Conservation (phyloP, 2,113 vertebrate genomes). For the cattle (Bos taurus) region DNA sequence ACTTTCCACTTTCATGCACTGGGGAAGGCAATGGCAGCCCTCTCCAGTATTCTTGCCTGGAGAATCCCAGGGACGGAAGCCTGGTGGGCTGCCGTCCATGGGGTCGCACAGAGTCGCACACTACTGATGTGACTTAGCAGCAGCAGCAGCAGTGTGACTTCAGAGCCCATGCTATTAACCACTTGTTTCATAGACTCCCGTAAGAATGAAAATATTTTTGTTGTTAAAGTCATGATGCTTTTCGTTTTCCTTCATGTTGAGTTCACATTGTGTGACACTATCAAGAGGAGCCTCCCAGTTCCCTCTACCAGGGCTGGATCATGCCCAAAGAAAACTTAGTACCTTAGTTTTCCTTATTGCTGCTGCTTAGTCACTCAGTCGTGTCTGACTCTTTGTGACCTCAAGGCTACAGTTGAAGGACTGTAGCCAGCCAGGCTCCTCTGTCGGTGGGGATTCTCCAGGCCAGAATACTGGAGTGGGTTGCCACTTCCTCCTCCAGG, state of each 20-base stretch:
- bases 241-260: background rate
- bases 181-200: background rate
- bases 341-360: background rate
- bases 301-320: background rate
- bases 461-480: background rate
- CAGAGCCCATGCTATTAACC: background rate
- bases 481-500: background rate
- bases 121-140: background rate
- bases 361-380: background rate
- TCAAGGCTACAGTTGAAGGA: background rate
- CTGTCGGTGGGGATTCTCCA: background rate
- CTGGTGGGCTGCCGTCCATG: background rate
- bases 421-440: background rate
- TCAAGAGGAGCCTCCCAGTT: background rate
- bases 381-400: background rate
- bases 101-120: background rate
- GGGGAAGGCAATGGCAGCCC: background rate
- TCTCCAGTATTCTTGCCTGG: background rate
- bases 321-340: background rate
- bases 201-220: background rate
- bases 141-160: background rate
- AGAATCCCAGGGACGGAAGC: background rate
- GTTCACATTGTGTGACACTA: background rate
- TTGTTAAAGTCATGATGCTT: background rate
- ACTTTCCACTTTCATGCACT: background rate